These are phyloP conservation scores for Chelonus insularis DNA, from an alignment of 1,140 invertebrate species.

Conservation along the genomic window DNA sequence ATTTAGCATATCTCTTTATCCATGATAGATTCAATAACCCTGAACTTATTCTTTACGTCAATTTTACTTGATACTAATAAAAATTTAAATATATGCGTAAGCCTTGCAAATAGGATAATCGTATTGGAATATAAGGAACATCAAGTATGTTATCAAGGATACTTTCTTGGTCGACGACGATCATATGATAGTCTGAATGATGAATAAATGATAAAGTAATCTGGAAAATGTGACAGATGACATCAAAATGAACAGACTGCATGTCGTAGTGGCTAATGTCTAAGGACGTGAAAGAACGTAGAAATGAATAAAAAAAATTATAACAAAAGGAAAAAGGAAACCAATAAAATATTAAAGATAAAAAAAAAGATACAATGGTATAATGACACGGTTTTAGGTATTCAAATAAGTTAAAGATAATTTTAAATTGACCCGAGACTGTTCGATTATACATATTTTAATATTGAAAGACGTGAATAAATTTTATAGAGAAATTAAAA, in stretches of 20 bases:
- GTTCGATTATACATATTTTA: background rate
- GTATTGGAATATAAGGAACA: too few relatives aligned
- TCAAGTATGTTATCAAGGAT: too few relatives aligned
- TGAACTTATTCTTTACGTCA: too few relatives aligned
- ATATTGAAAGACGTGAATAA: background rate
- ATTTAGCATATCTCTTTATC: too few relatives aligned
- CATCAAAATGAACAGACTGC: slow-evolving; percentile 55
- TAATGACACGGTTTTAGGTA: background rate
- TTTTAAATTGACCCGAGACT: background rate
- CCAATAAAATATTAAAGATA: background rate
- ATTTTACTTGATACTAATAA: too few relatives aligned
- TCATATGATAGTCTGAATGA: slow-evolving; percentile 45
- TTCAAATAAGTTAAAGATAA: background rate
- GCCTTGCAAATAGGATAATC: too few relatives aligned
- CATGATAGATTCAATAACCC: too few relatives aligned
- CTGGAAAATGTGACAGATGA: slow-evolving; percentile 56
- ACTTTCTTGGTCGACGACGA: background rate
- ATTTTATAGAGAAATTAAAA: background rate
- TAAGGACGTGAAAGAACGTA: slow-evolving; percentile 33
- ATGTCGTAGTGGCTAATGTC: slow-evolving; percentile 54
- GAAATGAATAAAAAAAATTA: background rate
- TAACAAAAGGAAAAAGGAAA: background rate
- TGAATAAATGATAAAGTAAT: slow-evolving; percentile 57
- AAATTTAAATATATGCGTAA: too few relatives aligned
- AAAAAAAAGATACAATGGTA: background rate